Percentiles rank a stretch among this genome's conserved stretches.
These are phyloP conservation scores for Pelecanus crispus DNA, from an alignment of 2,113 vertebrate genomes.

Conservation along the genomic window DNA sequence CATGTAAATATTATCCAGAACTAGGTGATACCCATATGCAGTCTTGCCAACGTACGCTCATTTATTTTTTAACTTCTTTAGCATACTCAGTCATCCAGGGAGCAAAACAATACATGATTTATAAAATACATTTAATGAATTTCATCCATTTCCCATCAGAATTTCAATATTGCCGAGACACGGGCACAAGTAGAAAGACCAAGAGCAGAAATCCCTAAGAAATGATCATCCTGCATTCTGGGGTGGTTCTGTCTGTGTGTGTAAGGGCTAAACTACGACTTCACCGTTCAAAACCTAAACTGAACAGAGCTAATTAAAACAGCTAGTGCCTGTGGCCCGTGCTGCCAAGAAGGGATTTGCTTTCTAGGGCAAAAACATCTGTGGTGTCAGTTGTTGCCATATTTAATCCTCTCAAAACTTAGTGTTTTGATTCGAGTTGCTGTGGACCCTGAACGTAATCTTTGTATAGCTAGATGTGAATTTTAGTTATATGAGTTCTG, in stretches of 20 bases:
- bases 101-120: conserved; percentile 31
- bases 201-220: background rate
- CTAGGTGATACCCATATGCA: background rate
- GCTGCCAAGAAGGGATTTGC: background rate
- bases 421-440: background rate
- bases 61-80: conserved; percentile 35
- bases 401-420: background rate
- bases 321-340: background rate
- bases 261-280: background rate
- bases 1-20: conserved; percentile 18
- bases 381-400: accelerated
- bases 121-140: conserved; percentile 6
- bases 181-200: background rate
- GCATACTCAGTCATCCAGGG: background rate
- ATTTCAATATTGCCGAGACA: background rate
- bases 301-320: background rate
- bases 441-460: accelerated
- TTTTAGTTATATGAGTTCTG: accelerated
- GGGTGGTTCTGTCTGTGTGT: background rate
- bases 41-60: conserved; percentile 22
- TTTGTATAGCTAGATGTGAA: accelerated
- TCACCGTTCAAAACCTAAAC: background rate
- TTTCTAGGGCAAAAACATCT: background rate
- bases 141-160: background rate
- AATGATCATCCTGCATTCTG: background rate